A percentile compares a stretch with the other conserved stretches of the same genome.
Conservation (phyloP, 1,140 invertebrate species). For the Drosophila sulfurigaster region DNA sequence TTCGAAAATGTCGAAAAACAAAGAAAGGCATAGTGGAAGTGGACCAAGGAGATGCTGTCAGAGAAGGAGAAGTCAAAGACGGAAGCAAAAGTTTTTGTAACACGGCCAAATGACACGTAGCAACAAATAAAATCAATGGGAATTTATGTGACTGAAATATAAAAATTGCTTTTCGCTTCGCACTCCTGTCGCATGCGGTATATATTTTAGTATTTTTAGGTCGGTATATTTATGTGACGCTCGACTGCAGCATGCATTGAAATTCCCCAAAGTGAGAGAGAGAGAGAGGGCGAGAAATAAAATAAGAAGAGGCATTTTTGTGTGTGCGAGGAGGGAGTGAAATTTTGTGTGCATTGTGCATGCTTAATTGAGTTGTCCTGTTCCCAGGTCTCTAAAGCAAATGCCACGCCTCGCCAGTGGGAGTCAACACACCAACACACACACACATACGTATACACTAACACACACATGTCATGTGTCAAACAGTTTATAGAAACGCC, state of each 20-base stretch:
- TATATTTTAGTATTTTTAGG: slow-evolving; percentile 40
- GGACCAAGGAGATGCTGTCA: slow-evolving; percentile 15
- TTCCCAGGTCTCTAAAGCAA: slow-evolving; percentile 32
- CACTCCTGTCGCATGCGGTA: slow-evolving; percentile 1
- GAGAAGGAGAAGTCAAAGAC: too few relatives aligned
- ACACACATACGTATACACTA: too few relatives aligned
- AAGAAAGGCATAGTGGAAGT: neutral
- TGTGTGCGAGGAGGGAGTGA: slow-evolving; percentile 35
- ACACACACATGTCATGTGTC: slow-evolving; percentile 42
- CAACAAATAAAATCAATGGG: slow-evolving; percentile 67
- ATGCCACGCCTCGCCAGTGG: slow-evolving; percentile 40
- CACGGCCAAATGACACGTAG: slow-evolving; percentile 36
- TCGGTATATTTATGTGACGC: slow-evolving; percentile 47
- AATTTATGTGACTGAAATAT: slow-evolving; percentile 77
- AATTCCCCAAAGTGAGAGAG: slow-evolving; percentile 48
- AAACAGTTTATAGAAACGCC: slow-evolving; percentile 67
- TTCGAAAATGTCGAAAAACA: neutral
- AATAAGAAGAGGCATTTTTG: too few relatives aligned
- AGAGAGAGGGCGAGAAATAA: neutral
- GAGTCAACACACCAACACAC: slow-evolving; percentile 1
- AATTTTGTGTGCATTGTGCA: slow-evolving; percentile 80
- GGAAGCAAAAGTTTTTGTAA: slow-evolving; percentile 15
- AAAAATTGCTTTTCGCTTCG: slow-evolving; percentile 48
- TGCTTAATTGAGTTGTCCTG: slow-evolving; percentile 78
- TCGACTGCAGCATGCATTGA: slow-evolving; percentile 59